Evolutionary conservation across 2,797 vertebrate species (phyloP).

Genomic region (Rhabdomys pumilio): DNA sequence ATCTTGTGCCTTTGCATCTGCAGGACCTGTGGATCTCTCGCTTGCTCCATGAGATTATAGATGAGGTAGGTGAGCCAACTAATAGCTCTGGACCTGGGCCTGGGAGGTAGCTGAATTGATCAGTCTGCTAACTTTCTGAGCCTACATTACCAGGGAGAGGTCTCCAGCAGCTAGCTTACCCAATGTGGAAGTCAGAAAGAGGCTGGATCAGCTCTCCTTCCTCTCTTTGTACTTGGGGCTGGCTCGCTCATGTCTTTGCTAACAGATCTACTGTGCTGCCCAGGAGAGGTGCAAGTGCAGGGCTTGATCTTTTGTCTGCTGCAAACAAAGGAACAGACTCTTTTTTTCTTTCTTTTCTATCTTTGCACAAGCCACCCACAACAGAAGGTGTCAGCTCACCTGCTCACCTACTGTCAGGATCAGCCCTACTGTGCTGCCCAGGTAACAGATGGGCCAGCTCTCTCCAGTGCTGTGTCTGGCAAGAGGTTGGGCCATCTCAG

Average conservation of each 20-base stretch:
- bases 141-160: background rate
- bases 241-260: background rate
- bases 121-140: background rate
- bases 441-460: background rate
- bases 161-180: background rate
- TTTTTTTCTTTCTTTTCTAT: background rate
- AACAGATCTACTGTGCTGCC: background rate
- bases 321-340: background rate
- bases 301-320: background rate
- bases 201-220: background rate
- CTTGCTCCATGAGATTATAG: background rate
- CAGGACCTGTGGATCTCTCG: background rate
- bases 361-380: background rate
- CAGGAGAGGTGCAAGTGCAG: background rate
- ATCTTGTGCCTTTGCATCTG: background rate
- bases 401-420: background rate
- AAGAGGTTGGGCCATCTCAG: background rate
- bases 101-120: background rate
- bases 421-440: background rate
- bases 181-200: background rate
- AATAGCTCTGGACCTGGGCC: background rate
- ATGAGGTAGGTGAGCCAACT: background rate
- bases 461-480: background rate
- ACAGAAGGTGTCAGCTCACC: background rate
- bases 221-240: background rate